Conservation (phyloP, 1,140 invertebrate species). For the Atta colombica region DNA sequence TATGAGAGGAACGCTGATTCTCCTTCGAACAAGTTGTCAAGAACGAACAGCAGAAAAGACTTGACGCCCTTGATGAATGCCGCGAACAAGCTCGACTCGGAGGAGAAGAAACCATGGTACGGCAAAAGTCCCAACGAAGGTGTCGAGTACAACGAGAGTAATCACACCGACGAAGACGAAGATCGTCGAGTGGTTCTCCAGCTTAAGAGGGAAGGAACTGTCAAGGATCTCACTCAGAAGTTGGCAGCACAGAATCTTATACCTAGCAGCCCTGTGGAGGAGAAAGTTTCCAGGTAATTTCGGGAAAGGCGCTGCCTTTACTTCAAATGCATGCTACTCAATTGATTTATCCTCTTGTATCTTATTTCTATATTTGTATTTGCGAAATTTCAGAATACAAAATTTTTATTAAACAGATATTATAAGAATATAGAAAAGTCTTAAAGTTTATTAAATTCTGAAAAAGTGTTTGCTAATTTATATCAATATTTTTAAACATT, state of each 20-base stretch:
- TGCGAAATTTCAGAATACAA: neutral
- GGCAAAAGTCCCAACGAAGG: constrained; percentile 86
- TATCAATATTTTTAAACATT: no score
- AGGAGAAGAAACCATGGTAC: constrained; percentile 90
- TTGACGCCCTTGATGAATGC: constrained; percentile 88
- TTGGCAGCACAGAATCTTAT: constrained; percentile 90
- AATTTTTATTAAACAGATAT: neutral
- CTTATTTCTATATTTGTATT: neutral
- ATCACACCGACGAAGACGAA: constrained; percentile 87
- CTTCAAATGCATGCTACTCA: neutral
- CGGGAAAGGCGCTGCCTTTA: constrained; percentile 15
- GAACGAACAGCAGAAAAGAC: constrained; percentile 87
- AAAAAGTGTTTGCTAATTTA: neutral
- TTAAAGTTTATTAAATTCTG: neutral
- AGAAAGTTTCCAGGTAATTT: constrained; percentile 86
- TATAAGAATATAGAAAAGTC: neutral
- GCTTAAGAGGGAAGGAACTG: constrained; percentile 92
- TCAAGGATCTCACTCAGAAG: constrained; percentile 95
- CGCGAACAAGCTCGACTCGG: constrained; percentile 88
- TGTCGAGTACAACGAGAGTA: constrained; percentile 86
- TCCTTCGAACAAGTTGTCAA: constrained; percentile 84
- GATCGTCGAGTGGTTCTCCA: constrained; percentile 89
- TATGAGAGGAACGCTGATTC: constrained; percentile 82
- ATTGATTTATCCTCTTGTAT: constrained; percentile 29
- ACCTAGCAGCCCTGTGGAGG: constrained; percentile 88